phyloP scores from a whole-genome alignment of 2,797 vertebrate species.

The Lacerta bilineata region DNA sequence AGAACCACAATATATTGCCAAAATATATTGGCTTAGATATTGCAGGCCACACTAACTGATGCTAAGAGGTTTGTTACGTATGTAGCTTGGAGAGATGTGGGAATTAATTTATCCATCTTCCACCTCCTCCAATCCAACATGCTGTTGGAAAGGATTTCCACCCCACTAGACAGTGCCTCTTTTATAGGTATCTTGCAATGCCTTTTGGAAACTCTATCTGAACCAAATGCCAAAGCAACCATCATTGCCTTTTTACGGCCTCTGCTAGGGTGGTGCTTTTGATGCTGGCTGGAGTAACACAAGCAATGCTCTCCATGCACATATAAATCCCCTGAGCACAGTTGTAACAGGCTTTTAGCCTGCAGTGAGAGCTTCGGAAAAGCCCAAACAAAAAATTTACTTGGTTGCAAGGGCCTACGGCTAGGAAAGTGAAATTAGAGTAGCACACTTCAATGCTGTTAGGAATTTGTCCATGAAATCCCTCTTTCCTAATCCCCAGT shows the following conservation, averaged over 20 bases:
- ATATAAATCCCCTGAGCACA: conserved; percentile 58
- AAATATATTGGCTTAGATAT: background rate
- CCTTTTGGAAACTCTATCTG: conserved; percentile 34
- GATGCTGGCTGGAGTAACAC: conserved; percentile 53
- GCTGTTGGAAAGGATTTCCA: conserved; percentile 33
- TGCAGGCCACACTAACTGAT: conserved; percentile 28
- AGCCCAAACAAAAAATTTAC: conserved; percentile 67
- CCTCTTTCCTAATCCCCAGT: background rate
- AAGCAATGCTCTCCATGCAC: conserved; percentile 54
- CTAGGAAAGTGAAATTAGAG: background rate
- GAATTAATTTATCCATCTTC: conserved; percentile 45
- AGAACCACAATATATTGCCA: conserved; percentile 23
- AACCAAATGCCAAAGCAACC: conserved; percentile 50
- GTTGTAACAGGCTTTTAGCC: background rate
- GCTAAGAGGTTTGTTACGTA: conserved; percentile 37
- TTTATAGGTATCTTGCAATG: conserved; percentile 52
- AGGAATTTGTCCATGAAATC: background rate
- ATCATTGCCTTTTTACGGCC: conserved; percentile 65
- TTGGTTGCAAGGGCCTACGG: conserved; percentile 48
- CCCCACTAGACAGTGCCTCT: conserved; percentile 52
- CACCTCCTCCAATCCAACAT: background rate
- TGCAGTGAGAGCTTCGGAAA: conserved; percentile 59
- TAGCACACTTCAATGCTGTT: background rate
- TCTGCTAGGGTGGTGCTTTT: conserved; percentile 61
- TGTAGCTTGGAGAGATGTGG: conserved; percentile 13